Percentiles rank a stretch among this genome's conserved stretches.
These are phyloP conservation scores for Knipowitschia caucasica DNA, from an alignment of 2,797 vertebrate species.

Conservation along the genomic window DNA sequence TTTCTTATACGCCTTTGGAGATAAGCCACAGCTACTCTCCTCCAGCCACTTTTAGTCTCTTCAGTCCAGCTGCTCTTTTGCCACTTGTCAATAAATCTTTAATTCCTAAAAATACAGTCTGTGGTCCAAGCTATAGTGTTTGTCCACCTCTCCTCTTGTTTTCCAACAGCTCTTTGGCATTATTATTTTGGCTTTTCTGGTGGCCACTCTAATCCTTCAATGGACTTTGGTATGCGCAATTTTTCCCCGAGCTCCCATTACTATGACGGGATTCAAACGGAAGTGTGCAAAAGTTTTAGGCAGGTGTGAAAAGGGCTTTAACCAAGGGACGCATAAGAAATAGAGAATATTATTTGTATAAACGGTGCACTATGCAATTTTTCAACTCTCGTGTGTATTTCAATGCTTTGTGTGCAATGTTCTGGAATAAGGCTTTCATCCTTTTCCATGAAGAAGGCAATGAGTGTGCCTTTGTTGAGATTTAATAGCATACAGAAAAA, in stretches of 20 bases:
- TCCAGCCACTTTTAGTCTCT: slow-evolving; percentile 23
- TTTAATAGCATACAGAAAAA: neutral
- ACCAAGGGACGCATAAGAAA: neutral
- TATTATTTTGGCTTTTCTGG: slow-evolving; percentile 67
- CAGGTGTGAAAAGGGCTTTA: slow-evolving; percentile 1
- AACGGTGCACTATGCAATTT: too few relatives aligned
- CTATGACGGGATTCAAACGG: slow-evolving; percentile 55
- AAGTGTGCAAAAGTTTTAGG: slow-evolving; percentile 4
- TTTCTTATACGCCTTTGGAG: slow-evolving; percentile 33
- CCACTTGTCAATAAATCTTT: slow-evolving; percentile 52
- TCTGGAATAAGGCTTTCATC: too few relatives aligned
- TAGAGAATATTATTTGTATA: neutral
- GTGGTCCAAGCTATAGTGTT: slow-evolving; percentile 27
- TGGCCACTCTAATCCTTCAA: slow-evolving; percentile 74
- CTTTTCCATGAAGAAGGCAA: neutral
- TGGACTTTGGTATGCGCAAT: slow-evolving; percentile 69
- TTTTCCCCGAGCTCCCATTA: slow-evolving; percentile 48
- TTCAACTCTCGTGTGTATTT: too few relatives aligned
- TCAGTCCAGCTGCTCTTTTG: slow-evolving; percentile 26
- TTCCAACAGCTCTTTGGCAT: slow-evolving; percentile 71
- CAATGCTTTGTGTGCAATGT: too few relatives aligned
- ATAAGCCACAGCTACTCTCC: slow-evolving; percentile 33
- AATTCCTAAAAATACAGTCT: slow-evolving; percentile 55
- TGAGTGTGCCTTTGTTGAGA: neutral
- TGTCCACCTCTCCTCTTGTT: slow-evolving; percentile 36